These are phyloP conservation scores for Phaethon lepturus DNA, from an alignment of 2,113 vertebrate species.

Conservation along the genomic window DNA sequence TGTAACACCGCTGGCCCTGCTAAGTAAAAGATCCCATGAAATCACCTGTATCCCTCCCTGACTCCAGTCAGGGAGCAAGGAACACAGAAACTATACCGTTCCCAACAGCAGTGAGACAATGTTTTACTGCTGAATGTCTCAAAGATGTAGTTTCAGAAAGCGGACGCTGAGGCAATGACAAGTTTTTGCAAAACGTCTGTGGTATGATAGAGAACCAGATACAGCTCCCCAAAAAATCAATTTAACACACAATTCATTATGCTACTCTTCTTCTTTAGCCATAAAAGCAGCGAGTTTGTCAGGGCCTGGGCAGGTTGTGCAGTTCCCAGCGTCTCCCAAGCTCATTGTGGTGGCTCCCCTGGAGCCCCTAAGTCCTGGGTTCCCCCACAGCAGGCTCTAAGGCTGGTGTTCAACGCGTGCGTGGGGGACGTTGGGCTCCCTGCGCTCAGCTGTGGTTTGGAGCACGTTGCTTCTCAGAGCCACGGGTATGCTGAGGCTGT, in stretches of 20 bases:
- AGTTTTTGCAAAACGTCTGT: neutral
- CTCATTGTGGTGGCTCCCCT: neutral
- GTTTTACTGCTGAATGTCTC: neutral
- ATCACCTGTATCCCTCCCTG: neutral
- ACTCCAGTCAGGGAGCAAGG: neutral
- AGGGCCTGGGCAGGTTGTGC: neutral
- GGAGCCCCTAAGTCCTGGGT: neutral
- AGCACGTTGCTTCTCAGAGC: neutral
- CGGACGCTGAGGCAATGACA: neutral
- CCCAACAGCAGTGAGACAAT: neutral
- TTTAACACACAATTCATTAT: neutral
- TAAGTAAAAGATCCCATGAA: neutral
- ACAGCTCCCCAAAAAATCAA: neutral
- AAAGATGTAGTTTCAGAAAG: neutral
- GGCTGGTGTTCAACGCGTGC: fast-evolving
- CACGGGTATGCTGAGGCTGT: neutral
- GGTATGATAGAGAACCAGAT: neutral
- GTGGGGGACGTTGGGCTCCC: neutral
- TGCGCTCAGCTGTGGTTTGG: neutral
- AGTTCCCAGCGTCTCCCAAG: neutral
- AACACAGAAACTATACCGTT: neutral
- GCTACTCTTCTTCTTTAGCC: neutral
- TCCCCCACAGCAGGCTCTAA: neutral
- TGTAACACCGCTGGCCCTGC: fast-evolving
- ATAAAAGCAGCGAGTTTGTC: neutral